Base-by-base conservation (phyloP, 1,140 invertebrate genomes). In the Cydia pomonella region DNA sequence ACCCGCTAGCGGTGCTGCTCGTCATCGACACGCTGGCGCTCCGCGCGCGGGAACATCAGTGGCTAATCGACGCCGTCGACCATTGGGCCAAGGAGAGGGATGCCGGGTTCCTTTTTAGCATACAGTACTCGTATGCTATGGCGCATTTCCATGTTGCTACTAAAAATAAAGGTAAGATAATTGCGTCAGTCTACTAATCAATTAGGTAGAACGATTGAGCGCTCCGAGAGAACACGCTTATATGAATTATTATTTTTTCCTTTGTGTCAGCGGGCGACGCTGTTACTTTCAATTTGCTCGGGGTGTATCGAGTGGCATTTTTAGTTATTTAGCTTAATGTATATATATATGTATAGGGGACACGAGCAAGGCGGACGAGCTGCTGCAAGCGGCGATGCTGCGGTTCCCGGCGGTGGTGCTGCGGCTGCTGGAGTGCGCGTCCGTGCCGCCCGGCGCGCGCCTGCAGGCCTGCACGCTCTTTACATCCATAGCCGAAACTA, bases 1-100 rank as follows among this genome's bases (percentile, higher is more conserved):
- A 99, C 93, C 98, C 98, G 1, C 84, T 99, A 75, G 97, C 96
- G 27, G 94, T 97, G 10, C 93, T 97, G 44, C 93, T 98, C 23
- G 94, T 96, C 78, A 95, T 99, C 3, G 98, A 99, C 87, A 97
- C 97, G 78, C 97, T 98, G 87, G 97, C 98, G 0, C 84, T 99
- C 44, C 93, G 97, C 76, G 95, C 96, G 64, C 95, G 95, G 72
- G 96, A 99, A 91, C 97, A 96, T 84, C 90, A 95, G n/a, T 99
- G 97, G 96, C 93, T 98, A 0, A 93, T 96, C 5, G 94, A 97
- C 66, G 96, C 97, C 63, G 95, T 95, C 73, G 90, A 95, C 21
- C 94, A 95, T 79, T 96, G 95, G 95, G 95, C 96, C 84, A 81
- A 88, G 12, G 84, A 89, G 4, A 95, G 95, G 73, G 97, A 98